Percentiles rank a stretch among this genome's conserved stretches.
phyloP scores from a whole-genome alignment of 2,888 invertebrate species.

The Drosophila meridionalis region DNA sequence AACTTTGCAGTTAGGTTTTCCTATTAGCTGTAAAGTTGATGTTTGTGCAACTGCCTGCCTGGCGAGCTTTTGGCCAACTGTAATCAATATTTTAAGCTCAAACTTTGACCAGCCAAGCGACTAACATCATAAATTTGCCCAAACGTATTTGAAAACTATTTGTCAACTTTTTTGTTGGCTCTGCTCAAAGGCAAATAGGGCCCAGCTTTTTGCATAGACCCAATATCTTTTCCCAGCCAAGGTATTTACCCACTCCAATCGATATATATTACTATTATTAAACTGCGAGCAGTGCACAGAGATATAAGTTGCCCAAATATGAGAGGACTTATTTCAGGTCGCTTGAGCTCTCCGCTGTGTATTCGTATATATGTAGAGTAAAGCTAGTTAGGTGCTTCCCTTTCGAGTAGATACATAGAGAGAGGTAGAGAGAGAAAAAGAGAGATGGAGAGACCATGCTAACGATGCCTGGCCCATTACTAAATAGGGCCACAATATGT shows the following conservation, averaged over 20 bases:
- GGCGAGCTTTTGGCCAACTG: slow-evolving; percentile 36
- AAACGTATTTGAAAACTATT: slow-evolving; percentile 66
- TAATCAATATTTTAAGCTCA: slow-evolving; percentile 47
- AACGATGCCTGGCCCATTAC: slow-evolving; percentile 50
- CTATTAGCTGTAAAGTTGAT: slow-evolving; percentile 15
- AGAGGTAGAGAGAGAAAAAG: too few species aligned
- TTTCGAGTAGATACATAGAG: too few species aligned
- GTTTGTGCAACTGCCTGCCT: slow-evolving; percentile 8
- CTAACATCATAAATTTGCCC: slow-evolving; percentile 65
- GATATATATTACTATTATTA: slow-evolving; percentile 71
- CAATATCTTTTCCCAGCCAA: slow-evolving; percentile 8
- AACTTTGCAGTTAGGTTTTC: slow-evolving; percentile 13
- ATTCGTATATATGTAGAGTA: neutral
- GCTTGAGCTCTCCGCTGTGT: slow-evolving; percentile 8
- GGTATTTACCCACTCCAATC: slow-evolving; percentile 53
- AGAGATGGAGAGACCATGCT: slow-evolving; percentile 34
- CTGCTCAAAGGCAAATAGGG: slow-evolving; percentile 21
- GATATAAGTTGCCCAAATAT: slow-evolving; percentile 54
- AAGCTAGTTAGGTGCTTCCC: slow-evolving; percentile 16
- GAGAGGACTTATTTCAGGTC: slow-evolving; percentile 48
- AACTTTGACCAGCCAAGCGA: slow-evolving; percentile 34
- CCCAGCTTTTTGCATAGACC: neutral
- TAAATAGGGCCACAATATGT: slow-evolving; percentile 45
- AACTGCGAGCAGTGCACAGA: slow-evolving; percentile 29
- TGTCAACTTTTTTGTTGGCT: slow-evolving; percentile 57